Evolutionary conservation across 2,888 invertebrate species (phyloP), one percentile per base, ranked within the genome.

Genomic region (Amphipyra tragopoginis): DNA sequence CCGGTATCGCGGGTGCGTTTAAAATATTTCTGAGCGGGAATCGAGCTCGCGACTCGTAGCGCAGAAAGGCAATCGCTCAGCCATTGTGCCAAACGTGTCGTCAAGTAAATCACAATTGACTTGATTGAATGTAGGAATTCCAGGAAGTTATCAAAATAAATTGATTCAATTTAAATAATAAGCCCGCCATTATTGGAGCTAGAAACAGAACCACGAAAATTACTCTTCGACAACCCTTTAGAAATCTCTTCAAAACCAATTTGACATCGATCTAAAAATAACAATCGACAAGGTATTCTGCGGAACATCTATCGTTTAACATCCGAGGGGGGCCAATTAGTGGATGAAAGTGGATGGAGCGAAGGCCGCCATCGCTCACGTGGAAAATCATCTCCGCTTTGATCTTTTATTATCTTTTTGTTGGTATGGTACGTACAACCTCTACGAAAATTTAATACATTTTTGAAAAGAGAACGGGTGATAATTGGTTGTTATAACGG

Each of bases 251-350:
- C n/a, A 13, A 15, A 47, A 51, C 11, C 9, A 45, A 51, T 65
- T 21, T 45, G 6, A 33, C 36, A 34, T 38, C 42, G 38, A 7
- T 7, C 29, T 29, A 29, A 61, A 60, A 65, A 48, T 51, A 60
- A 38, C 42, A 69, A 34, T 34, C 11, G 11, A 21, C 36, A 44
- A 47, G 49, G 14, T 36, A 40, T 51, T 50, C 39, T 26, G 33
- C 11, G 14, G 44, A 36, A 42, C 15, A 69, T 61, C n/a, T 21
- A 26, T 14, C 7, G 14, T 39, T 70, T 62, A 62, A 13, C 14
- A 69, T 44, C 48, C 39, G 33, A 33, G 33, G 33, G 33, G 21
- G 21, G 5, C 33, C 33, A 66, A 63, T 63, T 64, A 66, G 44
- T 38, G 36, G 44, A 49, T 38, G 14, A 26, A 33, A 9, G 36